These are phyloP conservation scores for Neotoma lepida DNA, from an alignment of 2,113 vertebrate species.

Conservation along the genomic window DNA sequence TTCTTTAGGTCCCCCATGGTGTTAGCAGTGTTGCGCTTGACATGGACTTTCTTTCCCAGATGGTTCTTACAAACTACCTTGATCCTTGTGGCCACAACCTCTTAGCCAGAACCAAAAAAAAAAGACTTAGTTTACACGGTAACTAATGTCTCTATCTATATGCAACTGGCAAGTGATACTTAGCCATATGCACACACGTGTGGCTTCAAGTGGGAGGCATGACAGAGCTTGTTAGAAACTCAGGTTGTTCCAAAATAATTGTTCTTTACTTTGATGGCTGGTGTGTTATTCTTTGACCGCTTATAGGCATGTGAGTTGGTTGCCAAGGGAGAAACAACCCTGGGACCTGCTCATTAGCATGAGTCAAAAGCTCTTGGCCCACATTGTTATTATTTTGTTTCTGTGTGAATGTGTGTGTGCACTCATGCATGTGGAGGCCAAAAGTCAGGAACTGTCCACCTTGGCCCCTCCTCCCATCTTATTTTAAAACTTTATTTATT, in stretches of 20 bases:
- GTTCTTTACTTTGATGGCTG: background rate
- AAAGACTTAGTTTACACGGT: constrained; percentile 19
- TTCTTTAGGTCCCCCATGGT: background rate
- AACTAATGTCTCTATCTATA: background rate
- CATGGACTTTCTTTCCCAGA: background rate
- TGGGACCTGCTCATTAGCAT: background rate
- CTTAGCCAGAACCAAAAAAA: background rate
- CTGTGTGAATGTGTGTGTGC: background rate
- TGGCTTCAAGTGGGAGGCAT: background rate
- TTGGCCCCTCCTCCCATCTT: background rate
- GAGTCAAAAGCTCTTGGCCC: background rate
- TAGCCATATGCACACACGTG: background rate
- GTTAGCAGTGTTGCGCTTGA: too few relatives aligned
- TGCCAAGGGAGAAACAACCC: background rate
- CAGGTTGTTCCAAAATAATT: background rate
- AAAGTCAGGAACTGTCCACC: background rate
- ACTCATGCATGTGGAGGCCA: background rate
- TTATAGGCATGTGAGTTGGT: background rate
- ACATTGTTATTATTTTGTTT: background rate
- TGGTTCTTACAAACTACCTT: background rate
- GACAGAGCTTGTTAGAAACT: background rate
- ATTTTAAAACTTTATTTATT: background rate
- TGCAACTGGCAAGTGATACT: constrained; percentile 14
- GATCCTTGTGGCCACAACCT: background rate
- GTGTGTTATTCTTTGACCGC: background rate